These are phyloP conservation scores for Stylophora pistillata DNA, from an alignment of 64 coral and sea anemone species.

Conservation along the genomic window DNA sequence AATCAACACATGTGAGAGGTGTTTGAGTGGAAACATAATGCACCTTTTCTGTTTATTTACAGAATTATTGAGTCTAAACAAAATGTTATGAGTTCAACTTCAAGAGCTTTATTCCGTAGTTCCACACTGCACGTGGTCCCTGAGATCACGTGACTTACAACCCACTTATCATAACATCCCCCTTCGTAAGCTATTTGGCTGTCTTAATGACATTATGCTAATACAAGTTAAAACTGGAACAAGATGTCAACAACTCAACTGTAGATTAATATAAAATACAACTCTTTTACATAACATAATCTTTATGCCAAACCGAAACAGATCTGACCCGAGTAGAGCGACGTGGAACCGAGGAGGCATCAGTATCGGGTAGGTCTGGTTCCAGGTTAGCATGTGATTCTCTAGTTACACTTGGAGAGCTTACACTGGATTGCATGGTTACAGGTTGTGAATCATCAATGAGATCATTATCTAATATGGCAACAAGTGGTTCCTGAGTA, in stretches of 20 bases:
- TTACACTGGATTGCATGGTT: not conserved
- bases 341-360: not conserved
- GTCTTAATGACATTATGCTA: not conserved
- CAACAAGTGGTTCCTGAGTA: conserved; percentile 44
- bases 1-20: no score
- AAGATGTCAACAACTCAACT: not conserved
- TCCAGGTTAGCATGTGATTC: conserved; percentile 10
- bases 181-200: not conserved
- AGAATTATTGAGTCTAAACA: no score
- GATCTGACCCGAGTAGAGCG: conserved; percentile 29
- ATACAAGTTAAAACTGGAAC: not conserved
- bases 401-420: not conserved
- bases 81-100: no score
- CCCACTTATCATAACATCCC: conserved; percentile 7
- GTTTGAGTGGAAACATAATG: no score
- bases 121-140: not conserved
- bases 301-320: conserved; percentile 25
- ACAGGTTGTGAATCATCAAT: not conserved
- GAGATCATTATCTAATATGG: conserved; percentile 16
- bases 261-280: not conserved
- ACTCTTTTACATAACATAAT: conserved; percentile 32
- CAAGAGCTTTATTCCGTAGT: no score
- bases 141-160: not conserved
- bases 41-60: no score
- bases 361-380: not conserved